These are phyloP conservation scores for Styela plicata DNA, from an alignment of 23 tunicate genomes.

Conservation along the genomic window DNA sequence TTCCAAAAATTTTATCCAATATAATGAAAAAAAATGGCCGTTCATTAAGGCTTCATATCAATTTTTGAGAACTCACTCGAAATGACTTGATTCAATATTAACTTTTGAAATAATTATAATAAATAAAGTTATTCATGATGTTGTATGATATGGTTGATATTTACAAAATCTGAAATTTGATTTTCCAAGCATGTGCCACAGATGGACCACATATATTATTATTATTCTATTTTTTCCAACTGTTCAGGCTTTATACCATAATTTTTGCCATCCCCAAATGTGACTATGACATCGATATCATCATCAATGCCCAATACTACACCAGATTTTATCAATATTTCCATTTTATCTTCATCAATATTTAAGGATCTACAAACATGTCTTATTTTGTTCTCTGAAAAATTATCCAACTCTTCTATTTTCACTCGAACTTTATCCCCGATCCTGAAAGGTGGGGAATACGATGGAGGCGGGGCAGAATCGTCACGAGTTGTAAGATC, in stretches of 20 bases:
- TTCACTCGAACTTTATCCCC: constrained; percentile 28
- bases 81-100: too few species aligned
- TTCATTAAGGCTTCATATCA: too few species aligned
- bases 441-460: constrained; percentile 9
- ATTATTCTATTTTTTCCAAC: not conserved
- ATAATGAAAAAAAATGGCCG: too few species aligned
- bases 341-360: constrained; percentile 13
- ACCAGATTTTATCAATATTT: constrained; percentile 22
- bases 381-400: constrained; percentile 8
- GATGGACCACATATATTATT: too few species aligned
- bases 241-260: constrained; percentile 23
- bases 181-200: too few species aligned
- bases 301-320: constrained; percentile 26
- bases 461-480: not conserved
- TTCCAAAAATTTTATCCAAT: too few species aligned
- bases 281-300: constrained; percentile 30
- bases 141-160: too few species aligned
- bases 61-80: too few species aligned
- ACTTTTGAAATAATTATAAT: too few species aligned
- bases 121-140: too few species aligned
- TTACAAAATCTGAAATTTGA: too few species aligned
- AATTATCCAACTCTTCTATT: constrained; percentile 7
- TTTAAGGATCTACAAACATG: constrained; percentile 2
- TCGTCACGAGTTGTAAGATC: not conserved
- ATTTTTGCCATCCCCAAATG: constrained; percentile 22